phyloP scores from a whole-genome alignment of 2,888 invertebrate species.

The Scrobipalpa atriplicella region DNA sequence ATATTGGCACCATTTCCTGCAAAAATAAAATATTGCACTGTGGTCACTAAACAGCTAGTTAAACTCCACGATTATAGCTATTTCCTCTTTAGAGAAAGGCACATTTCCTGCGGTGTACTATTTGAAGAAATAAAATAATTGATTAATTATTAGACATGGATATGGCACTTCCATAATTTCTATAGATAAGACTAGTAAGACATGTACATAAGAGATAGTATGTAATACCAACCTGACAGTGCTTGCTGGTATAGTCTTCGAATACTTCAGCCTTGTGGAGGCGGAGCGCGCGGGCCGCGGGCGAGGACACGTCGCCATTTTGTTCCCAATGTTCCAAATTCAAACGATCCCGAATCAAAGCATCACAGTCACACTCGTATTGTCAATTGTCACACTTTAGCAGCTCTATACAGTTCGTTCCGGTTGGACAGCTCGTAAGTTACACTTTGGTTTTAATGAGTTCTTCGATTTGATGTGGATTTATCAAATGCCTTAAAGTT shows the following conservation, averaged over 20 bases:
- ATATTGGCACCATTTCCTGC: too few species aligned
- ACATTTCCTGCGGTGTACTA: too few species aligned
- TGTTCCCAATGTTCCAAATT: slow-evolving; percentile 33
- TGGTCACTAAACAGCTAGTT: too few species aligned
- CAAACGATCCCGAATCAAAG: slow-evolving; percentile 13
- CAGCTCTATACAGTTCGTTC: slow-evolving; percentile 18
- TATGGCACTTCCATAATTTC: too few species aligned
- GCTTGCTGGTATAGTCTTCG: slow-evolving; percentile 72
- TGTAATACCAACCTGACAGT: slow-evolving; percentile 60
- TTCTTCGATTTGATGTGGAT: slow-evolving; percentile 2
- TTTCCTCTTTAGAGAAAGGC: too few species aligned
- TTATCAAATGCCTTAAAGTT: background rate
- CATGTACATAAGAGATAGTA: too few species aligned
- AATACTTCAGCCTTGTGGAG: slow-evolving; percentile 70
- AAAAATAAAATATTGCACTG: too few species aligned
- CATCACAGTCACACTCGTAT: slow-evolving; percentile 23
- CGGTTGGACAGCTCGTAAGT: slow-evolving; percentile 25
- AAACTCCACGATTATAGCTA: too few species aligned
- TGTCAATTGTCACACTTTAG: slow-evolving; percentile 12
- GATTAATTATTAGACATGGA: too few species aligned
- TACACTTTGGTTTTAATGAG: slow-evolving; percentile 22
- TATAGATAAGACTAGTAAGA: too few species aligned
- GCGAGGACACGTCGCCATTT: slow-evolving; percentile 72
- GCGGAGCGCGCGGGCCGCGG: slow-evolving; percentile 64
- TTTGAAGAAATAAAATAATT: too few species aligned